Base-by-base conservation (phyloP, 2,888 invertebrate genomes). In the Aphrophora alni region DNA sequence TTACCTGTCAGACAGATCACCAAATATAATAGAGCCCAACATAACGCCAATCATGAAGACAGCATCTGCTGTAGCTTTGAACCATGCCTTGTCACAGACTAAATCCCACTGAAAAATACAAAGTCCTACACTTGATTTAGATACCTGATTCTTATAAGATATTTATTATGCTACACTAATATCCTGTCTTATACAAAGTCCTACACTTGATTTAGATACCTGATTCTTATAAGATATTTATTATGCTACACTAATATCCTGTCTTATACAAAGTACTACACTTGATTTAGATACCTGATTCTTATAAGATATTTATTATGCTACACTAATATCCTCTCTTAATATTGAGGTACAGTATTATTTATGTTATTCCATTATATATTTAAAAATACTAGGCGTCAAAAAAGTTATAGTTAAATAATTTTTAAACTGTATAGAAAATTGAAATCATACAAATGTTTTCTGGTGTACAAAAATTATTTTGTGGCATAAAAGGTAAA, bases 41-140 rank as follows among this genome's bases (percentile, higher is more conserved):
- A 94, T 90, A 74, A 94, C 93, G 82, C 94, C 94, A 83, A 93
- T 88, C 94, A 94, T 94, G 86, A 93, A 93, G 80, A 93, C 86
- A 0, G 93, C 90, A 87, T 94, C 93, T 28, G 93, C 92, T 80
- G 91, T 91, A 38, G 93, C 92, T 84, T 90, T 89, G 83, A 93
- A 86, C 88, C 92, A 92, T 38, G 91, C 90, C 76, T 90, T 90
- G 71, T 90, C 90, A 86, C 94, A 94, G 38, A 94, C 93, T 88
- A 94, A 88, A 86, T 92, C 87, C 91, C 92, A 94, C 91, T 93
- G 86, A 79, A 89, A 89, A 51, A 75, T 72, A 76, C 14, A 76
- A 14, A 77, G 59, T 59, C 59, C 59, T 59, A 59, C 59, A 59
- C 59, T 59, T 59, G 59, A 59, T 59, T 59, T 71, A 38, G n/a